A percentile compares a stretch with the other conserved stretches of the same genome.
Conservation (phyloP, 2,797 vertebrate genomes). For the Esox masquinongy region DNA sequence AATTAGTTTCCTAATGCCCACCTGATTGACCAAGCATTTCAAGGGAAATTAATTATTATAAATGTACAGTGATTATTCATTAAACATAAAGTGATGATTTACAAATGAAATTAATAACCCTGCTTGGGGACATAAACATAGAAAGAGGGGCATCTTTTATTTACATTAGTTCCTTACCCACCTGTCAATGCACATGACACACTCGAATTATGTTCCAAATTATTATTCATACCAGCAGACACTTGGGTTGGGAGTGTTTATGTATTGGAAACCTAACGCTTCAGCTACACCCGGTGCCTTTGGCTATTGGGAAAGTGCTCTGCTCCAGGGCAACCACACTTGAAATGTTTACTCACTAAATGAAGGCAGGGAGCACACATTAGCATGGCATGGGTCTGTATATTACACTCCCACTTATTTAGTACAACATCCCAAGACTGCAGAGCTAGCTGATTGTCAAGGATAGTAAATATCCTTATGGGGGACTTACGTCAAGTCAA, state of each 20-base stretch:
- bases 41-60: no score
- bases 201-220: no score
- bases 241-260: not conserved
- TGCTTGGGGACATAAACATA: not conserved
- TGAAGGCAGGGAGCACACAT: constrained; percentile 45
- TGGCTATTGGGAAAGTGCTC: constrained; percentile 33
- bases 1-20: no score
- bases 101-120: no score
- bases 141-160: not conserved
- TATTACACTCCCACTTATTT: constrained; percentile 57
- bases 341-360: constrained; percentile 59
- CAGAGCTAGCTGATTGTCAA: constrained; percentile 56
- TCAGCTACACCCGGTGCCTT: constrained; percentile 35
- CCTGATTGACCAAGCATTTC: no score
- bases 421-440: constrained; percentile 52
- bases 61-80: no score
- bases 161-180: not conserved
- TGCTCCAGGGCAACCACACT: constrained; percentile 40
- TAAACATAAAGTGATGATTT: no score
- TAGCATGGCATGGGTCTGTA: constrained; percentile 39
- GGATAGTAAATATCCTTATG: constrained; percentile 59
- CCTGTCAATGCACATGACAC: not conserved
- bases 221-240: no score
- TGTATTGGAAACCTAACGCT: constrained; percentile 47
- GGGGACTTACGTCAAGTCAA: constrained; percentile 42